Evolutionary conservation across 1,140 invertebrate species (phyloP).

Genomic region (Drosophila persimilis): DNA sequence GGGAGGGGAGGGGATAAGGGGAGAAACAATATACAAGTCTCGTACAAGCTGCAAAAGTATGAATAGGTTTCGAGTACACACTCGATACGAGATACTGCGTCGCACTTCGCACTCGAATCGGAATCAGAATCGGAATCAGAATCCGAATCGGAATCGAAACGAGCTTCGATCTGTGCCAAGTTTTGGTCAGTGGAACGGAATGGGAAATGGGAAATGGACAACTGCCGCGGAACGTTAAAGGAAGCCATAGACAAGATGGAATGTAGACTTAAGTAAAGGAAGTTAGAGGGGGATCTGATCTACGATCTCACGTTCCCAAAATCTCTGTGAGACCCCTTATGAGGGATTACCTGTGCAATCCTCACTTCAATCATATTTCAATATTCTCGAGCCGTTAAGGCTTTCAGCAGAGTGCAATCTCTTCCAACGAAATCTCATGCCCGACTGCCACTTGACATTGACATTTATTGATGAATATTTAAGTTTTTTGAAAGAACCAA

Average conservation of each 20-base stretch:
- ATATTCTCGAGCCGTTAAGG: background rate
- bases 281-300: constrained; percentile 2
- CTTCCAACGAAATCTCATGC: constrained; percentile 19
- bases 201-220: constrained; percentile 45
- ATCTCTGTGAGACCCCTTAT: background rate
- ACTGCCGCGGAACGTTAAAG: background rate
- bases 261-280: constrained; percentile 19
- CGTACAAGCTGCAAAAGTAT: constrained; percentile 19
- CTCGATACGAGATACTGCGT: constrained; percentile 31
- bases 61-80: constrained; percentile 34
- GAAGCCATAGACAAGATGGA: constrained; percentile 9
- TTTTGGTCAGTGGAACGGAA: constrained; percentile 65
- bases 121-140: constrained; percentile 13
- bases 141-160: constrained; percentile 49
- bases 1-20: too few species aligned
- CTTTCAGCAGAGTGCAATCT: constrained; percentile 37
- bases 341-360: background rate
- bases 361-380: constrained; percentile 14
- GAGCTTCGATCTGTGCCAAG: constrained; percentile 51
- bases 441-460: constrained; percentile 39
- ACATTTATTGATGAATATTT: constrained; percentile 63
- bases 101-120: constrained; percentile 37
- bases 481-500: constrained; percentile 20
- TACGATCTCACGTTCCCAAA: background rate
- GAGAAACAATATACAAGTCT: constrained; percentile 29